Evolutionary conservation across 2,797 vertebrate genomes (phyloP), one percentile per base, ranked within the genome.

Genomic region (Semaprochilodus insignis): DNA sequence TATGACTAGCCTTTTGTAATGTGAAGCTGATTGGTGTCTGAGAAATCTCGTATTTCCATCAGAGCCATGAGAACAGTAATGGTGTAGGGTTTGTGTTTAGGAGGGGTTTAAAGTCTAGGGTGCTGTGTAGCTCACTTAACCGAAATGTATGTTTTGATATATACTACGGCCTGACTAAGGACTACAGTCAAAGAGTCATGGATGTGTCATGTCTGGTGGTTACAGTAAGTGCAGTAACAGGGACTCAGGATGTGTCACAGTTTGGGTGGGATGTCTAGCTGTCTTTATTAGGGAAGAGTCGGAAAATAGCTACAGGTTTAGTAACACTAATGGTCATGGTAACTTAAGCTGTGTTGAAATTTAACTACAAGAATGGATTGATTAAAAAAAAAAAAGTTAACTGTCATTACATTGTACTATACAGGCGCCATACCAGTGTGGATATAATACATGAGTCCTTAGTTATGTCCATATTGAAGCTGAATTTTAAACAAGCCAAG

Each of bases 1-100:
- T 78, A 76, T 92, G 91, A 93, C 89, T 73, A 90, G 81, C 72
- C 81, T 89, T 31, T 91, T 92, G 90, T 92, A 92, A 80, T 85
- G 73, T 82, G 84, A 82, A 80, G 83, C 90, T 90, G 90, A 91
- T 91, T 87, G 81, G 70, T 79, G 75, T 86, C 86, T 85, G 77
- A 86, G 86, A 86, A 85, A 86, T 88, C 88, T 85, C 71, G 1
- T 63, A 44, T 85, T 84, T 84, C 74, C 40, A 10, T 83, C 86
- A 73, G 75, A 23, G 14, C 83, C 60, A 80, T 76, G 31, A 76
- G 54, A 25, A 48, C 6, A 19, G 23, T 52, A 21, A 54, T 63
- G 16, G 73, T 73, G 31, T 81, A 31, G 40, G 48, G 10, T 54
- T 40, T 73, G 77, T 34, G 51, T 70, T 73, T 63, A 44, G 55